Evolutionary conservation across 2,888 invertebrate genomes (phyloP).

Genomic region (Trissolcus brochymenae): DNA sequence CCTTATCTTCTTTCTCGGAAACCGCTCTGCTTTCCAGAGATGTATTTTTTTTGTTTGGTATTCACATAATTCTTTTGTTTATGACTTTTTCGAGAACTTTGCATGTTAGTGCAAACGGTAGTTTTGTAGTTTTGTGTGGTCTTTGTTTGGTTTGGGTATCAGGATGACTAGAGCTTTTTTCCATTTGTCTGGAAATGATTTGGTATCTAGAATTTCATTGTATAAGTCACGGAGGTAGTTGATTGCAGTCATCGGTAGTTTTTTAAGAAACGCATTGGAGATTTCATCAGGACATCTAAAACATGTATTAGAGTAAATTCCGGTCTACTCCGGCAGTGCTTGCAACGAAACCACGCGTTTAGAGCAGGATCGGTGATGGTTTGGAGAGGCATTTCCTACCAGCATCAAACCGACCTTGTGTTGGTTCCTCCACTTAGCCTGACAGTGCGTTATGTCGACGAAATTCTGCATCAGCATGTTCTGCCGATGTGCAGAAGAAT

Average conservation of each 20-base stretch:
- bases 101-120: slow-evolving; percentile 44
- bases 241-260: slow-evolving; percentile 20
- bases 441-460: slow-evolving; percentile 10
- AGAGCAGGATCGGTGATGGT: neutral
- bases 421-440: neutral
- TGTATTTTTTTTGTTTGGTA: slow-evolving; percentile 3
- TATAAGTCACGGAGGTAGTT: slow-evolving; percentile 8
- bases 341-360: neutral
- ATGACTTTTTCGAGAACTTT: slow-evolving; percentile 27
- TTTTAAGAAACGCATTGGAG: slow-evolving; percentile 25
- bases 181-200: slow-evolving; percentile 22
- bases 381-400: neutral
- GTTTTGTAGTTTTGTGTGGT: slow-evolving; percentile 11
- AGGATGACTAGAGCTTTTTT: slow-evolving; percentile 29
- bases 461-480: slow-evolving; percentile 13
- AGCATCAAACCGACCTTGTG: neutral
- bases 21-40: slow-evolving; percentile 21
- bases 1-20: slow-evolving; percentile 10
- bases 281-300: slow-evolving; percentile 56
- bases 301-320: no score
- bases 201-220: slow-evolving; percentile 17
- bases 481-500: slow-evolving; percentile 1
- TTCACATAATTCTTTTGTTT: slow-evolving; percentile 20
- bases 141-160: slow-evolving; percentile 30
- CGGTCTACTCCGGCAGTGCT: no score